phyloP scores from a whole-genome alignment of 1,140 invertebrate genomes.

The Pseudomyrmex cubaensis region DNA sequence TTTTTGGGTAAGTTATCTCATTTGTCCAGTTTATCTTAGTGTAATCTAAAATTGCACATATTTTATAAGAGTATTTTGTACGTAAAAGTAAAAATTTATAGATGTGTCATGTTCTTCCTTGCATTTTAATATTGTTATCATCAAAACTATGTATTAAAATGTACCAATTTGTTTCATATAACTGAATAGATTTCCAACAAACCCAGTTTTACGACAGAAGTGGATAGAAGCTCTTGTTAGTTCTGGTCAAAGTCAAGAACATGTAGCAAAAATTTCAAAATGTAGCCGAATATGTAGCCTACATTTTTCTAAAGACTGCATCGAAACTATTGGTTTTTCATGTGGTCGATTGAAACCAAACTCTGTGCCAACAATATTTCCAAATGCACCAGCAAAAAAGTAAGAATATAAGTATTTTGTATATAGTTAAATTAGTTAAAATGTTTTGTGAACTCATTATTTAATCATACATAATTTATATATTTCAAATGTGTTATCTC shows the following conservation, averaged over 20 bases:
- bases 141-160: not conserved
- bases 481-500: too few relatives aligned
- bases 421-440: too few relatives aligned
- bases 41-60: not conserved
- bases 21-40: not conserved
- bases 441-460: too few relatives aligned
- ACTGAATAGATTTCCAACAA: not conserved
- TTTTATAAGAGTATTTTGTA: not conserved
- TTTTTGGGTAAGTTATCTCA: slow-evolving; percentile 8
- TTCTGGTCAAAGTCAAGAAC: not conserved
- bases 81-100: slow-evolving; percentile 4
- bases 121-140: not conserved
- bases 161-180: not conserved
- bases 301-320: not conserved
- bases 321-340: not conserved
- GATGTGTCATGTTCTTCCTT: not conserved
- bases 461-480: too few relatives aligned
- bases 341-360: not conserved
- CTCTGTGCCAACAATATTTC: slow-evolving; percentile 15
- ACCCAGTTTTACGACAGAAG: not conserved
- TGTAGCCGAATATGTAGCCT: not conserved
- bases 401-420: not conserved
- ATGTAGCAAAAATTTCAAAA: not conserved
- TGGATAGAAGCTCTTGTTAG: not conserved
- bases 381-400: not conserved